A percentile compares a stretch with the other conserved stretches of the same genome.
These are phyloP conservation scores for Cheilosia vulpina DNA, from an alignment of 2,888 invertebrate species.

Conservation along the genomic window DNA sequence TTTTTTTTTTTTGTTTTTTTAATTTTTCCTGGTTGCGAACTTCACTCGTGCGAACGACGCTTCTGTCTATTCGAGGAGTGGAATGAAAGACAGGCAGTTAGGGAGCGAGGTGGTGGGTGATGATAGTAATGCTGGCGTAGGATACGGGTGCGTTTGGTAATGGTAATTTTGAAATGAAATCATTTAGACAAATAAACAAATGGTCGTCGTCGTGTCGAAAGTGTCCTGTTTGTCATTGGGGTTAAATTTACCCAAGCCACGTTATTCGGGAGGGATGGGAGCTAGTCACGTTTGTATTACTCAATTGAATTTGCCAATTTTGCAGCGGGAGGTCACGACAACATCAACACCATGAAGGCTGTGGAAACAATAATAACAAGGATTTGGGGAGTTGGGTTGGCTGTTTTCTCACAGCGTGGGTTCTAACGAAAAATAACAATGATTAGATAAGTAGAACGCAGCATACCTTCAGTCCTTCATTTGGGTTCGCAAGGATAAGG, in stretches of 20 bases:
- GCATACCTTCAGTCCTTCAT: not conserved
- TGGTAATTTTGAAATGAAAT: constrained; percentile 64
- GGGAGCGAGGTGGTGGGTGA: not conserved
- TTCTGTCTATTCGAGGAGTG: constrained; percentile 4
- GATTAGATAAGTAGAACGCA: constrained; percentile 35
- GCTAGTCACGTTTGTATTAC: constrained; percentile 65
- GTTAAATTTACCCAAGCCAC: constrained; percentile 31
- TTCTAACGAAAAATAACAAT: constrained; percentile 31
- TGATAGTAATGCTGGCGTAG: not conserved
- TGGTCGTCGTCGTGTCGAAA: constrained; percentile 13
- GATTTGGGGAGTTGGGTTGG: constrained; percentile 22
- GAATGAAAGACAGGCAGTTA: not conserved
- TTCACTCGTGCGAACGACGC: constrained; percentile 56
- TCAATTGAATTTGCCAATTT: constrained; percentile 65
- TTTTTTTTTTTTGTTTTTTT: constrained; percentile 16
- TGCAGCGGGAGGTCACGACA: constrained; percentile 11
- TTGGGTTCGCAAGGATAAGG: not conserved
- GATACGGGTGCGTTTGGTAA: constrained; percentile 42
- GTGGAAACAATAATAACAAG: constrained; percentile 20
- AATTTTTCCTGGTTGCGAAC: constrained; percentile 11
- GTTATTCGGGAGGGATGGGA: not conserved
- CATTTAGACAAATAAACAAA: constrained; percentile 68
- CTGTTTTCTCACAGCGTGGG: constrained; percentile 12
- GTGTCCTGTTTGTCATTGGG: constrained; percentile 15
- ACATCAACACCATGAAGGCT: constrained; percentile 9